Evolutionary conservation across 1,140 invertebrate genomes (phyloP), one percentile per base, ranked within the genome.

Genomic region (Drosophila azteca): DNA sequence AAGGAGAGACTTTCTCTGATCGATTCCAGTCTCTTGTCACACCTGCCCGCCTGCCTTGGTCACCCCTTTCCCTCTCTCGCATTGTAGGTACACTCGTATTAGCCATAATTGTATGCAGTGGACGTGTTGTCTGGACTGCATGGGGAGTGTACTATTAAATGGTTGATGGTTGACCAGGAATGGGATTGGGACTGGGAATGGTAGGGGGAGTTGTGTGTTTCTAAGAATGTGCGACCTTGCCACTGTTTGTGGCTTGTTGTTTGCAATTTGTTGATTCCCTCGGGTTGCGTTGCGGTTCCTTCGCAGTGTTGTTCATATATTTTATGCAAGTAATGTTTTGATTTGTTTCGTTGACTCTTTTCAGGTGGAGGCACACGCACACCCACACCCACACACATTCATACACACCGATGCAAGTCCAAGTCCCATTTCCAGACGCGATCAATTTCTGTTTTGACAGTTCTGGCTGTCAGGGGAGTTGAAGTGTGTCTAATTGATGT

Each of bases 401-500:
- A 46, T 57, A 74, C 26, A 2, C 41, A 11, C 17, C 15, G 35
- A 8, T 17, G 15, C 45, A 41, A 54, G 35, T 77, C 80, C 77
- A 22, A 51, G 43, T 80, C 80, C 77, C 73, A 80, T 26, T 77
- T 78, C 82, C 83, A 88, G 76, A 79, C 75, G 75, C 76, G 81
- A 88, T 88, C 83, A 88, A 88, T 88, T 83, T 88, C 76, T 88
- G 79, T 88, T 88, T 88, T 88, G 83, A 88, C 83, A 88, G 83
- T 72, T 76, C 53, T 29, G 50, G 49, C 83, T 78, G 71, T 77
- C 81, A 63, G 50, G 83, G 83, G 83, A 83, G 61, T 79, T 83
- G 79, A 82, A 88, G 83, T 88, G 83, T 88, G 83, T 88, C 83
- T 77, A 88, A 88, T 88, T 79, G 83, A 68, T 79, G 83, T 77